Base-by-base conservation (phyloP, 1,140 invertebrate genomes). In the Schmidtea mediterranea region DNA sequence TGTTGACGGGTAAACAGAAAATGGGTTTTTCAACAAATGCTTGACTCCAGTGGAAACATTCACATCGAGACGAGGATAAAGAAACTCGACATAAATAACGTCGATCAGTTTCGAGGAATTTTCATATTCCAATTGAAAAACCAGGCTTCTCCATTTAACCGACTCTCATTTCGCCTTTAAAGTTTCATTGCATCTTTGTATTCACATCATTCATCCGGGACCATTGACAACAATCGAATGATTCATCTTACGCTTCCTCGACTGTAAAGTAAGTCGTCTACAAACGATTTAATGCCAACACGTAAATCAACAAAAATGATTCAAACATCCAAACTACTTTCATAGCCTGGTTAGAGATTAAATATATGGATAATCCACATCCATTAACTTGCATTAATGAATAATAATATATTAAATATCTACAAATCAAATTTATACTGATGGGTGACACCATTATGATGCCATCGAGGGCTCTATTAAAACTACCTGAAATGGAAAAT, bases 1-100 rank as follows among this genome's bases (percentile, higher is more conserved):
- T 36, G 87, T 95, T 67, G 94, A 90, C 1, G 92, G 90, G 71
- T 98, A 92, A 51, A 98, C 74, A 70, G 83, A 92, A 64, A 97
- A 98, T 2, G 90, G 90, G 41, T 82, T 77, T 66, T 98, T 98
- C 0, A 98, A 66, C 52, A 98, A 77, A 71, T 98, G 92, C 65
- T 95, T 94, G 26, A 90, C 68, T 1, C 83, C 83, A 71, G 82
- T 87, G 16, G 80, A 80, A 6, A 97, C 89, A 66, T 92, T 82
- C 16, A 89, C 79, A 69, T 98, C 90, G 10, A 98, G 68, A 43
- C 90, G 71, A 0, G 90, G 90, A 69, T 92, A 95, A 45, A 77
- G 73, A 55, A 62, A 64, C 52, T 69, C 63, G 5, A 71, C 53
- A 54, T 69, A 62, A 2, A 72, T 64, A 53, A 69, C 65, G 2